Base-by-base conservation (phyloP, 2,888 invertebrate genomes). In the Spodoptera picta region DNA sequence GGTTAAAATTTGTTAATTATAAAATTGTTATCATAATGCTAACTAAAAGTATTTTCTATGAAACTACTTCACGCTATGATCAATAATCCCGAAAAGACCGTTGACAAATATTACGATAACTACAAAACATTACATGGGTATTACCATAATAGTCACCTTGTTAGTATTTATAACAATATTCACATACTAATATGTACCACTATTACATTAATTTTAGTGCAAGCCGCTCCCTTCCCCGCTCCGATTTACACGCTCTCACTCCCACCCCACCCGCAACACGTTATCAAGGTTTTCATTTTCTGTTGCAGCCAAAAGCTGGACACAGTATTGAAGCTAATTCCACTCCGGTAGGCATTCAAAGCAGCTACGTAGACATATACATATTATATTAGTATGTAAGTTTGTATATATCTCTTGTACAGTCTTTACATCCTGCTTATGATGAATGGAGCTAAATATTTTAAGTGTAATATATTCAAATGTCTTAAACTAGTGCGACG, bases 221-320 rank as follows among this genome's bases (percentile, higher is more conserved):
- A 27, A 27, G 27, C 27, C 19, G 19, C 31, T 31, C 31, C 6
- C 4, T 9, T 36, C 7, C 36, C 36, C 46, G 24, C 51, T 50
- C 27, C 23, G 10, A 43, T 11, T 41, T 23, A 11, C 19, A 53
- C 56, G 63, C 76, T 9, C 12, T 47, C 51, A 65, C 3, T 52
- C 9, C 2, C 5, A 61, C 65, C 52, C 6, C 52, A 64, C 55
- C 73, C 68, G 64, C 7, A 41, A 57, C 67, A 69, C 60, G 66
- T 67, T 73, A 76, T 74, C 66, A 71, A 69, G 19, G 63, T 71
- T 75, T 74, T 69, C 55, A 78, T 80, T 85, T 36, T 89, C 77
- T 71, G 76, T 87, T 94, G 70, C 95, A 97, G 98, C 98, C 87
- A 98, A 97, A 95, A 98, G 96, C 95, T 98, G 98, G 98, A 97